phyloP scores from a whole-genome alignment of 2,888 invertebrate species.

The Hedychridium roseum region DNA sequence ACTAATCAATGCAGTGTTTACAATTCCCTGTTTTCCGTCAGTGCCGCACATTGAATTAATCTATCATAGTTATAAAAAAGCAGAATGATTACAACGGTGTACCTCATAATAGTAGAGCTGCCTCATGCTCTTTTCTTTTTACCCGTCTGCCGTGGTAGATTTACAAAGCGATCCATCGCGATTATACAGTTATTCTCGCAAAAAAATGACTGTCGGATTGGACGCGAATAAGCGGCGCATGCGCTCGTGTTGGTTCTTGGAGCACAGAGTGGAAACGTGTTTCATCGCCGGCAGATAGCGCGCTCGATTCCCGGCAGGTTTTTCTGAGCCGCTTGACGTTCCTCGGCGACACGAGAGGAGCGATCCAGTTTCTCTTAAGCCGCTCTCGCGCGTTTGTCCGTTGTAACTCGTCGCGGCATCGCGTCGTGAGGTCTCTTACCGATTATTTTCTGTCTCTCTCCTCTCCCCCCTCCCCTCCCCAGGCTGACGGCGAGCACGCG shows the following conservation, averaged over 20 bases:
- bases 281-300: constrained; percentile 27
- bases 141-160: not conserved
- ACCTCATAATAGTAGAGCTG: too few species aligned
- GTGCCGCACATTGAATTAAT: too few species aligned
- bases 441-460: constrained; percentile 42
- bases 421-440: constrained; percentile 48
- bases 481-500: not conserved
- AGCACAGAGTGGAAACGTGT: constrained; percentile 1
- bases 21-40: too few species aligned
- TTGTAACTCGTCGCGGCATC: constrained; percentile 41
- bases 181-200: not conserved
- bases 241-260: not conserved
- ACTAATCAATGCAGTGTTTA: too few species aligned
- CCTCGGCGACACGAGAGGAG: constrained; percentile 29
- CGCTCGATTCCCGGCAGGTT: constrained; percentile 30
- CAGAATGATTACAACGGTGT: too few species aligned
- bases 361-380: constrained; percentile 56
- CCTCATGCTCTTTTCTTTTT: too few species aligned
- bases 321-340: constrained; percentile 34
- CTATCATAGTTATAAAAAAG: too few species aligned
- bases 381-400: constrained; percentile 56
- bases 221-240: not conserved
- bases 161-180: not conserved
- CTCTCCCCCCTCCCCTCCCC: constrained; percentile 5
- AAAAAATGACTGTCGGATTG: too few species aligned